Base-by-base conservation (phyloP, 2,113 vertebrate genomes). In the Notarius lentiginosus region DNA sequence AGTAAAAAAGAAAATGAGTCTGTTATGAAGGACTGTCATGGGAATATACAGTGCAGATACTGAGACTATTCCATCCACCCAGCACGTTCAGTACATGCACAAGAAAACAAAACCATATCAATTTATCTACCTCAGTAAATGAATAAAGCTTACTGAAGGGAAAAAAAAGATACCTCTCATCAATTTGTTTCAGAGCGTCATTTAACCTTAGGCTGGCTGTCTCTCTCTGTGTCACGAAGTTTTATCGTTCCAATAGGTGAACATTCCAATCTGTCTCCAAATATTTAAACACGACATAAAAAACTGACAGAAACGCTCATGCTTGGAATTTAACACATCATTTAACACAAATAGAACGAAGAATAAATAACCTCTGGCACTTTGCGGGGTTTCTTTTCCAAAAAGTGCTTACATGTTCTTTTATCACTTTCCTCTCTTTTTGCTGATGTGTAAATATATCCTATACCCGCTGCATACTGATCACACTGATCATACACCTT, bases 341-440 rank as follows among this genome's bases (percentile, higher is more conserved):
- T 90, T 88, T 87, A 87, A 75, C 79, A 87, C 51, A 81, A 83
- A 86, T 63, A 79, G 83, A 22, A 68, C 83, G 22, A 10, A 82
- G 79, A 47, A 82, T 80, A 90, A 89, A 91, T 87, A 83, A 88
- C 89, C 86, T 65, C 63, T 79, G 82, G 84, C 53, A 73, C 61
- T 30, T 83, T 83, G 60, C 49, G 34, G 30, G n/a, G 73, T 85
- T 90, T 87, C 86, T 86, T 81, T 87, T 87, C 51, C 9, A 63
- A 73, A 88, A 88, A 60, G 66, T 85, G 79, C 84, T 73, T 75
- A 49, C 79, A 68, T 83, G 49, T 83, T 41, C 53, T 65, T 87
- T 79, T 81, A 55, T 60, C 51, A 77, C 80, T 77, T 30, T 66
- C 24, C 65, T 60, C 41, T 86, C 60, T 75, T 84, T 91, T 60